Evolutionary conservation across 2,888 invertebrate genomes (phyloP).

Genomic region (Hydropsyche betteni): DNA sequence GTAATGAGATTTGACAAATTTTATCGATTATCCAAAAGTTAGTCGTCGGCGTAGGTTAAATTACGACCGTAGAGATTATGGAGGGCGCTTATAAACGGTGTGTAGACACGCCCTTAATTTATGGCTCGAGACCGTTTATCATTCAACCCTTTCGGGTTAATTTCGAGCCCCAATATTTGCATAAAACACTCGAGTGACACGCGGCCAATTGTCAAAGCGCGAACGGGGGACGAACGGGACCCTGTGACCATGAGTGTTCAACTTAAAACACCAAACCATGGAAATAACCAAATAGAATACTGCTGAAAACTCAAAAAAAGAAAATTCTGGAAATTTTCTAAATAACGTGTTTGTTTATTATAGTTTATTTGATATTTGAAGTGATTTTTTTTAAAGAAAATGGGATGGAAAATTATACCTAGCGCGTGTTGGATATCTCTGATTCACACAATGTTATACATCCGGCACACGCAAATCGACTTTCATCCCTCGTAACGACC

Average conservation of each 20-base stretch:
- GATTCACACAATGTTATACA: conserved; percentile 33
- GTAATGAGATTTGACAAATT: conserved; percentile 4
- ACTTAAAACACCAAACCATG: neutral
- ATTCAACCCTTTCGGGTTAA: conserved; percentile 50
- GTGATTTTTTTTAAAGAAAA: no score
- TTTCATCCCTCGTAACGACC: no score
- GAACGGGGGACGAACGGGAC: neutral
- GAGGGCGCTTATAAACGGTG: conserved; percentile 46
- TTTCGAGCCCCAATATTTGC: conserved; percentile 49
- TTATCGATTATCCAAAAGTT: conserved; percentile 34
- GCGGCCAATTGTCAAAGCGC: conserved; percentile 43
- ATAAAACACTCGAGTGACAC: conserved; percentile 48
- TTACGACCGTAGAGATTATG: conserved; percentile 41
- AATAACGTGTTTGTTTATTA: no score
- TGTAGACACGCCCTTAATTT: conserved; percentile 48
- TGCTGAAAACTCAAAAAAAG: no score
- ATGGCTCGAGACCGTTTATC: conserved; percentile 49
- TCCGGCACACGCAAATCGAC: neutral
- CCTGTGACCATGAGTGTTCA: neutral
- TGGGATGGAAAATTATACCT: no score
- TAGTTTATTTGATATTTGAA: no score
- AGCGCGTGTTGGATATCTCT: neutral
- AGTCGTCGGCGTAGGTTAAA: conserved; percentile 24
- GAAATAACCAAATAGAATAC: no score
- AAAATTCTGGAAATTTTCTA: no score